Conservation (phyloP, 2,888 invertebrate genomes). For the Conomelus anceps region DNA sequence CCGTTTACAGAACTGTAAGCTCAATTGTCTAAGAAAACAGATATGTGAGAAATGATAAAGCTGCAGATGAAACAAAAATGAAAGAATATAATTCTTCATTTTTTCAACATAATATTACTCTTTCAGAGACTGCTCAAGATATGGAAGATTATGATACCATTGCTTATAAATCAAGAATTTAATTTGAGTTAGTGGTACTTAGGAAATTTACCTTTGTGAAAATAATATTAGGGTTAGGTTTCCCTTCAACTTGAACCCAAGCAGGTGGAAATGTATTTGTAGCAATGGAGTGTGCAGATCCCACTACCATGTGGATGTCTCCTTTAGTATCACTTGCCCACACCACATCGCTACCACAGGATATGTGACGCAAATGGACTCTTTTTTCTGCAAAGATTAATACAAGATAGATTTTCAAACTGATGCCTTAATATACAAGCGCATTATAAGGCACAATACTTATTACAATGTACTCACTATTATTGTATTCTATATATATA, state of each 20-base stretch:
- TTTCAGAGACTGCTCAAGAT: no score
- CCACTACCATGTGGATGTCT: slow-evolving; percentile 45
- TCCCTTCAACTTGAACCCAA: slow-evolving; percentile 44
- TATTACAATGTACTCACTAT: no score
- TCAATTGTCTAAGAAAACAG: no score
- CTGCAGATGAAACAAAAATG: no score
- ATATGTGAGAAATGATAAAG: no score
- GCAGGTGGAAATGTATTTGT: slow-evolving; percentile 43
- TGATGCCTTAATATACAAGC: neutral
- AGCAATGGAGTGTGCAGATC: slow-evolving; percentile 42
- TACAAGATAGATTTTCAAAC: neutral
- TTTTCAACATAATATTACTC: no score
- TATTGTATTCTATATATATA: no score
- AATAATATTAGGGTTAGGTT: slow-evolving; percentile 36
- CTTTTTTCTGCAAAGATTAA: slow-evolving; percentile 22
- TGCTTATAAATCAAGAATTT: no score
- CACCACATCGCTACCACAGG: slow-evolving; percentile 44
- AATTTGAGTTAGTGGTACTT: neutral
- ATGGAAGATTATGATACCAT: no score
- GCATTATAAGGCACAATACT: no score
- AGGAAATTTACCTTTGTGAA: slow-evolving; percentile 38
- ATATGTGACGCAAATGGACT: slow-evolving; percentile 41
- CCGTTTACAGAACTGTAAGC: no score
- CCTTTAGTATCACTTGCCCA: slow-evolving; percentile 48
- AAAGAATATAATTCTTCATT: no score